A percentile compares a stretch with the other conserved stretches of the same genome.
phyloP scores from a whole-genome alignment of 2,888 invertebrate species.

The Sphaerophoria taeniata region DNA sequence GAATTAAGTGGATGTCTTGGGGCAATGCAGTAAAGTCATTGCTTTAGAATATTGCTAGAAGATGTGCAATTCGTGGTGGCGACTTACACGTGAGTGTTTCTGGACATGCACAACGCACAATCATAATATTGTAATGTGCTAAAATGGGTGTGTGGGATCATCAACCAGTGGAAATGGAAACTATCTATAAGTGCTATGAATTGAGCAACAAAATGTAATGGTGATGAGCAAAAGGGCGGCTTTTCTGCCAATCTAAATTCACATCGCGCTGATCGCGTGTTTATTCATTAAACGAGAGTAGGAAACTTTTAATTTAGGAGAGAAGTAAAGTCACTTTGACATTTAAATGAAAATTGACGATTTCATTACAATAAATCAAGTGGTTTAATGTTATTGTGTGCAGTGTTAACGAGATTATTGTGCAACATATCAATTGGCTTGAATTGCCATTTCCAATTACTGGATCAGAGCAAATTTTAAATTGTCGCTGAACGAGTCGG shows the following conservation, averaged over 20 bases:
- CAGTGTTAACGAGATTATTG: background rate
- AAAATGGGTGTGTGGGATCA: constrained; percentile 60
- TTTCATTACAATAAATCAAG: constrained; percentile 37
- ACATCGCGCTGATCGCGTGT: constrained; percentile 21
- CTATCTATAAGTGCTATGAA: constrained; percentile 55
- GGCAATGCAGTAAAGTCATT: constrained; percentile 74
- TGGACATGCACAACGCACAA: constrained; percentile 52
- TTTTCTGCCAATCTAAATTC: constrained; percentile 22
- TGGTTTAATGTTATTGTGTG: constrained; percentile 31
- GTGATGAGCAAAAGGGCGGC: constrained; percentile 29
- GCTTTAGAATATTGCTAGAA: constrained; percentile 68
- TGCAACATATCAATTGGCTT: background rate
- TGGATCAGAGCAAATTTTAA: background rate
- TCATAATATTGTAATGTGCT: constrained; percentile 44
- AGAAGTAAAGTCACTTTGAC: constrained; percentile 3
- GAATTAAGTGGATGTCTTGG: constrained; percentile 52
- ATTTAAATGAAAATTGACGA: constrained; percentile 3
- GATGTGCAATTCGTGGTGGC: constrained; percentile 54
- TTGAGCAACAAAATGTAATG: constrained; percentile 37
- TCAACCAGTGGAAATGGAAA: constrained; percentile 7
- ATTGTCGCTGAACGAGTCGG: background rate
- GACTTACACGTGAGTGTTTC: constrained; percentile 63
- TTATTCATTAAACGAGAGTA: constrained; percentile 16
- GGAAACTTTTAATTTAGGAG: constrained; percentile 9
- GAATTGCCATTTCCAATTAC: background rate